These are phyloP conservation scores for Drosophila virilis DNA, from an alignment of 1,140 invertebrate genomes.

Conservation along the genomic window DNA sequence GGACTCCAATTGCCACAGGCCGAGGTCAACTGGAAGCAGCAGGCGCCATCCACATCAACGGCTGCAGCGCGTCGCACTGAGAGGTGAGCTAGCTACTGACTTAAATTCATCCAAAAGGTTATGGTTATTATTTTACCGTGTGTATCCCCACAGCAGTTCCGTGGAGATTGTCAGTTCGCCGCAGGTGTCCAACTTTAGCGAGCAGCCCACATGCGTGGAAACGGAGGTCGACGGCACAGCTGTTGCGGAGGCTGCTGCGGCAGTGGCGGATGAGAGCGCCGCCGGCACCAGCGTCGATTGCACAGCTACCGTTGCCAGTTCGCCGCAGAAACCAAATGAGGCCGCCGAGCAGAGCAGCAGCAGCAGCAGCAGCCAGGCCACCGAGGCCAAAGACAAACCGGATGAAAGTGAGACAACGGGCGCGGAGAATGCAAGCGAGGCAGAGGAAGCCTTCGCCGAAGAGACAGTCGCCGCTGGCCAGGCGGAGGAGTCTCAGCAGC, in stretches of 20 bases:
- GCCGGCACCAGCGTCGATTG: slow-evolving; percentile 57
- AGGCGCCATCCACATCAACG: slow-evolving; percentile 67
- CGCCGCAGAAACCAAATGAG: slow-evolving; percentile 61
- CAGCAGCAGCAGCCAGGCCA: slow-evolving; percentile 28
- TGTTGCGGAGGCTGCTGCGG: slow-evolving; percentile 42
- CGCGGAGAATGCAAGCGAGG: slow-evolving; percentile 58
- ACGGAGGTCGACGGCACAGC: slow-evolving; percentile 83
- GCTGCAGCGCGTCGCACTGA: slow-evolving; percentile 91
- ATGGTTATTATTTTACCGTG: neutral
- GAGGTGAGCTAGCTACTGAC: slow-evolving; percentile 85
- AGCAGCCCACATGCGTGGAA: slow-evolving; percentile 86
- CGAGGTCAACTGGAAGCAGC: slow-evolving; percentile 70
- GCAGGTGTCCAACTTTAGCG: slow-evolving; percentile 85
- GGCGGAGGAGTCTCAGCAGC: slow-evolving; percentile 62
- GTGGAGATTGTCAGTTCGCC: slow-evolving; percentile 96
- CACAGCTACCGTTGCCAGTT: slow-evolving; percentile 44
- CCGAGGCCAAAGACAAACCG: slow-evolving; percentile 50
- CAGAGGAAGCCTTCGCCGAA: slow-evolving; percentile 73
- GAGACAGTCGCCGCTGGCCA: slow-evolving; percentile 58
- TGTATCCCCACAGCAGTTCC: slow-evolving; percentile 85
- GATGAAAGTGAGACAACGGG: slow-evolving; percentile 48
- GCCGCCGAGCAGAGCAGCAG: slow-evolving; percentile 46
- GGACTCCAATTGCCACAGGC: slow-evolving; percentile 34
- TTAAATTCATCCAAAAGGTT: neutral
- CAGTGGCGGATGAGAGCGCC: slow-evolving; percentile 50